A percentile compares a stretch with the other conserved stretches of the same genome.
Evolutionary conservation across 2,797 vertebrate genomes (phyloP).

Genomic region (Argentina silus): DNA sequence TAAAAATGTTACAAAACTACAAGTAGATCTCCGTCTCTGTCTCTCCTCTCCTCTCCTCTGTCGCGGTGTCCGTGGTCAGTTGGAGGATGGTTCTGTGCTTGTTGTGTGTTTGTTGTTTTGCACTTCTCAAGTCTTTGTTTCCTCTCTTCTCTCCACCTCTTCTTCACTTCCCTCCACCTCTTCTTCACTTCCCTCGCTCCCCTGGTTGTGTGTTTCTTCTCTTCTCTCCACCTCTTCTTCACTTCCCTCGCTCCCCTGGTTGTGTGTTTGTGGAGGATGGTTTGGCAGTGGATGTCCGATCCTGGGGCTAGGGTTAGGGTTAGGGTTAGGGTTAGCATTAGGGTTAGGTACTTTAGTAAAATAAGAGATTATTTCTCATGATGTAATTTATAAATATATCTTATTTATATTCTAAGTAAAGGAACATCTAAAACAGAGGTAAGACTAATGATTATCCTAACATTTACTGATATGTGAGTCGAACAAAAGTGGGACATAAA

Average conservation of each 20-base stretch:
- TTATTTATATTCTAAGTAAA: too few species aligned
- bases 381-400: too few species aligned
- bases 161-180: not conserved
- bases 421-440: not conserved
- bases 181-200: constrained; percentile 65
- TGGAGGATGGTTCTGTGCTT: constrained; percentile 60
- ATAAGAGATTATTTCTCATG: not conserved
- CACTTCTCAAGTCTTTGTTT: constrained; percentile 36
- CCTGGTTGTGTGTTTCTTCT: constrained; percentile 65
- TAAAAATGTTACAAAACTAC: constrained; percentile 87
- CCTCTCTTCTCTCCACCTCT: constrained; percentile 32
- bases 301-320: too few species aligned
- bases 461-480: not conserved
- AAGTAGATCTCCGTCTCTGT: constrained; percentile 65
- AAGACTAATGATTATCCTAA: not conserved
- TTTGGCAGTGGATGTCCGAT: constrained; percentile 92
- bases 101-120: constrained; percentile 52
- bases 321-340: too few species aligned
- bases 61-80: constrained; percentile 54
- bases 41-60: constrained; percentile 48
- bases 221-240: constrained; percentile 28
- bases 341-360: not conserved
- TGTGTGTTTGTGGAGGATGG: constrained; percentile 72
- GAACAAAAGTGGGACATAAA: not conserved
- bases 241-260: constrained; percentile 67